Percentiles rank a stretch among this genome's conserved stretches.
Conservation (phyloP, 2,888 invertebrate species). For the Dicyrtoma fusca region DNA sequence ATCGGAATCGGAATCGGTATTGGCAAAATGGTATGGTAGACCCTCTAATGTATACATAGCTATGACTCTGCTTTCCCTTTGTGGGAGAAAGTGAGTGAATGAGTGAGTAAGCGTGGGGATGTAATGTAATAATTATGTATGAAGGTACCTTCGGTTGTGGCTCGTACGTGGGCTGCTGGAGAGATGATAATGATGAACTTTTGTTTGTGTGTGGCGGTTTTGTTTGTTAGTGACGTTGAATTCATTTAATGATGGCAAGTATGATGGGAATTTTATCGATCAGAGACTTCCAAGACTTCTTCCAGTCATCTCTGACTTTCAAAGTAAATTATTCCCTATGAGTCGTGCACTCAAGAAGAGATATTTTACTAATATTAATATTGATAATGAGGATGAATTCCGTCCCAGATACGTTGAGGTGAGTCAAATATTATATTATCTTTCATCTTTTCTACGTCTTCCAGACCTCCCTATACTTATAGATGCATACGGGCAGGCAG, state of each 20-base stretch:
- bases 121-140: background rate
- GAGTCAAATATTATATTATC: slow-evolving; percentile 18
- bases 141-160: background rate
- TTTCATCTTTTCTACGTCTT: background rate
- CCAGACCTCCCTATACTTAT: too few species aligned
- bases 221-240: slow-evolving; percentile 56
- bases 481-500: too few species aligned
- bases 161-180: background rate
- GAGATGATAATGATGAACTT: slow-evolving; percentile 21
- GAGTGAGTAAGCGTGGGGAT: background rate
- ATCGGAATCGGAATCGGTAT: background rate
- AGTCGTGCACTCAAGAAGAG: slow-evolving; percentile 56
- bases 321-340: slow-evolving; percentile 57
- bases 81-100: background rate
- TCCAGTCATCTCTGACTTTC: slow-evolving; percentile 56
- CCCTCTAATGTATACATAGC: background rate
- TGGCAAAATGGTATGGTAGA: too few species aligned
- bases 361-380: slow-evolving; percentile 57
- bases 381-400: slow-evolving; percentile 58
- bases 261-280: slow-evolving; percentile 58
- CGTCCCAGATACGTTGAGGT: slow-evolving; percentile 57
- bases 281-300: slow-evolving; percentile 57
- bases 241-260: slow-evolving; percentile 57
- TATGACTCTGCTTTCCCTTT: background rate
- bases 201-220: slow-evolving; percentile 13